Evolutionary conservation across 2,888 invertebrate species (phyloP), one percentile per base, ranked within the genome.

Genomic region (Diadegma fenestrale): DNA sequence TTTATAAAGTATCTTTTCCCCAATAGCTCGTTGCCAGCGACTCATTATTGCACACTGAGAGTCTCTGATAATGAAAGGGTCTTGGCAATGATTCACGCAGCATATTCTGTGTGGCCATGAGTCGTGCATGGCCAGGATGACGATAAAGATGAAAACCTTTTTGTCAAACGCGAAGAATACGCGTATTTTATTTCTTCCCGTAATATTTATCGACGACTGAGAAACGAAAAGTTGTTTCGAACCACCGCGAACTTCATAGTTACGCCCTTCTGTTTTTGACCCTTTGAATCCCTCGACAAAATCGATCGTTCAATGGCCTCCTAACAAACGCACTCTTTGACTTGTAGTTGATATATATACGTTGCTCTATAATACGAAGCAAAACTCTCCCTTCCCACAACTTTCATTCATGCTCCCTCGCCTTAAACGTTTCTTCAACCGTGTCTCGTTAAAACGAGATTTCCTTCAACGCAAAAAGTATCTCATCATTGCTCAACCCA

Each of bases 41-140:
- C 89, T 90, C 90, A 88, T 90, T 90, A 90, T 88, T 88, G 88
- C 88, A 88, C 86, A 88, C 88, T 87, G 88, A 58, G 79, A 81
- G 73, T 64, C 79, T 54, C 72, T 88, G 82, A 90, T 88, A 88
- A 90, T 88, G 84, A 82, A 66, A 48, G 73, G 80, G 72, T 84
- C 86, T 83, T 87, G 86, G 80, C 77, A 82, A 48, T 72, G 63
- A 63, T 75, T 41, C 41, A 54, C 17, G 41, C 69, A 19, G 7
- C 66, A 61, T 43, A 72, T 58, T 19, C 22, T 6, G 33, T 33
- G 8, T n/a, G 33, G n/a, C 37, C 22, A 30, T 22, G 19, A 58
- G 7, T 63, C 45, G 17, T 22, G 19, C 19, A 61, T 12, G 43
- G 33, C 33, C 14, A 72, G 10, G 30, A 69, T 61, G 54, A 75